Conservation (phyloP, 2,113 vertebrate genomes). For the Gobio gobio region DNA sequence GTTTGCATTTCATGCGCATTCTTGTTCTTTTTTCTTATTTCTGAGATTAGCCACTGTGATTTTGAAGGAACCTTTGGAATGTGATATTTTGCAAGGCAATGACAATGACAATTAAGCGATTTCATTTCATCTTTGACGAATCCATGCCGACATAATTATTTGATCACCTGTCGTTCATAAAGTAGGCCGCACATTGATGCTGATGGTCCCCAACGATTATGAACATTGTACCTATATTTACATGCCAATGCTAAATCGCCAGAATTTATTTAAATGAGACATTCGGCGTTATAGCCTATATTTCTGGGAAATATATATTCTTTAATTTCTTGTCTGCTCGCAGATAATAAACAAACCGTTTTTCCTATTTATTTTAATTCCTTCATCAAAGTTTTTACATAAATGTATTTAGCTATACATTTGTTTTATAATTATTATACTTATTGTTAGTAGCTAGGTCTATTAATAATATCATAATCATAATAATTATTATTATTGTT, state of each 20-base stretch:
- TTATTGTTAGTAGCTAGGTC: too few relatives aligned
- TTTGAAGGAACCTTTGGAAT: not conserved
- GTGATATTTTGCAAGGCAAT: not conserved
- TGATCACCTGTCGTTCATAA: conserved; percentile 36
- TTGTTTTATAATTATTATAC: not conserved
- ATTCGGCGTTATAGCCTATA: not conserved
- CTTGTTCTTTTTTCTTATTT: not conserved
- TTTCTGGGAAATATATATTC: not conserved
- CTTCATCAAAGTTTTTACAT: not conserved
- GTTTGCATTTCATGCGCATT: not conserved
- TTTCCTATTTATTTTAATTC: not conserved
- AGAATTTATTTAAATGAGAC: not conserved
- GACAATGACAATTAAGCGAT: not conserved
- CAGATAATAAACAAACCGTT: not conserved
- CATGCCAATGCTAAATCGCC: not conserved
- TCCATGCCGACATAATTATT: conserved; percentile 8
- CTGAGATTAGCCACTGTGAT: not conserved
- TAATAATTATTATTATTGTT: not conserved
- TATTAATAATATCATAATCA: too few relatives aligned
- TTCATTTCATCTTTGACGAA: not conserved
- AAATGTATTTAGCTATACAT: not conserved
- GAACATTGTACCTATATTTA: not conserved
- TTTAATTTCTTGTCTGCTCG: not conserved
- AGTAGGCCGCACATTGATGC: not conserved
- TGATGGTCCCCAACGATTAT: not conserved